Evolutionary conservation across 2,888 invertebrate species (phyloP).

Genomic region (Molorchus minor): DNA sequence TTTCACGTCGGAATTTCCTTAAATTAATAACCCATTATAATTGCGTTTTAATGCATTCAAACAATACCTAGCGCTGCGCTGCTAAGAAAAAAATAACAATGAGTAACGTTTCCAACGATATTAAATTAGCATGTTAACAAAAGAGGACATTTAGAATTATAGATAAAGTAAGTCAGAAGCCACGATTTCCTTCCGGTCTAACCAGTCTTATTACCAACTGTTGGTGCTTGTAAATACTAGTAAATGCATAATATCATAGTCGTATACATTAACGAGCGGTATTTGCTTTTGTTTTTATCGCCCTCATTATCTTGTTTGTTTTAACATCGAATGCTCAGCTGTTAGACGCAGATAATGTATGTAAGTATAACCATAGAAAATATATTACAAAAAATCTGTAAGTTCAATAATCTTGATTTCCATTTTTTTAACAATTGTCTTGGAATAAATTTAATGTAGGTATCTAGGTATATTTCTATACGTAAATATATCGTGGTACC

Average conservation of each 20-base stretch:
- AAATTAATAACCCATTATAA: no score
- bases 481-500: no score
- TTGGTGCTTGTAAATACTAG: conserved; percentile 3
- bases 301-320: conserved; percentile 2
- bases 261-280: conserved; percentile 15
- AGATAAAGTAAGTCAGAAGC: conserved; percentile 46
- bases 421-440: no score
- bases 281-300: conserved; percentile 10
- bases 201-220: conserved; percentile 8
- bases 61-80: no score
- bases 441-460: no score
- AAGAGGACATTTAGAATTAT: conserved; percentile 12
- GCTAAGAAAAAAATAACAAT: neutral
- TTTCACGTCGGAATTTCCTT: no score
- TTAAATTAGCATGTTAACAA: conserved; percentile 9
- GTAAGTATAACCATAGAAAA: no score
- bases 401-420: no score
- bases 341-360: neutral
- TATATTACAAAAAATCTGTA: no score
- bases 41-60: no score
- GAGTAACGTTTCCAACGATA: neutral
- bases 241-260: no score
- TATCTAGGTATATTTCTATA: no score
- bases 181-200: conserved; percentile 49
- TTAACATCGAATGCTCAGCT: neutral